These are phyloP conservation scores for Sciaenops ocellatus DNA, from an alignment of 2,797 vertebrate genomes.

Conservation along the genomic window DNA sequence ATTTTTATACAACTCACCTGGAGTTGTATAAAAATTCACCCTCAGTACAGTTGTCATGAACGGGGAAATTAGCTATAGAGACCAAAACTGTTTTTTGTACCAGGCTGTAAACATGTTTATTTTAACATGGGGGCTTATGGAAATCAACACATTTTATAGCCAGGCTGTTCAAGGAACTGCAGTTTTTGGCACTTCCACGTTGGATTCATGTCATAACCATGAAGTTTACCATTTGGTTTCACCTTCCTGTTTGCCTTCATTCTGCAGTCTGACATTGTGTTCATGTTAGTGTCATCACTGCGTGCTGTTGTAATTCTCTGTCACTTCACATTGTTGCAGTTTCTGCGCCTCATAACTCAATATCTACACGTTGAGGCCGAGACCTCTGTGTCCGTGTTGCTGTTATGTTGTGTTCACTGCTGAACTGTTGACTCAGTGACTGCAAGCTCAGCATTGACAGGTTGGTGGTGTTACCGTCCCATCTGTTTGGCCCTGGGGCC, in stretches of 20 bases:
- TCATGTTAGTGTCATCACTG: not conserved
- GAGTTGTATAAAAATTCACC: no score
- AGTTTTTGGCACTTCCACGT: no score
- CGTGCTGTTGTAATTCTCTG: not conserved
- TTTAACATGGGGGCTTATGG: no score
- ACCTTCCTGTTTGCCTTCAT: not conserved
- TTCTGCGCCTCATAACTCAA: not conserved
- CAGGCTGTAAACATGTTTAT: no score
- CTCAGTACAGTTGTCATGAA: no score
- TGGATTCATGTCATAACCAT: no score
- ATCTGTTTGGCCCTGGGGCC: conserved; percentile 69
- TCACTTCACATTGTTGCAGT: not conserved
- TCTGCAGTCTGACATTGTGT: not conserved
- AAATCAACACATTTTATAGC: no score
- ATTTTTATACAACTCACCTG: no score
- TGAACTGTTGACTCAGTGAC: conserved; percentile 61
- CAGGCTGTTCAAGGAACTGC: no score
- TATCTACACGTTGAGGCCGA: not conserved
- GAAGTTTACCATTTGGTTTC: no score
- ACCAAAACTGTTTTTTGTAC: no score
- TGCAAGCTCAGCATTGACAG: conserved; percentile 47
- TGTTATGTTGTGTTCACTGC: conserved; percentile 10
- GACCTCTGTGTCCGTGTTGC: not conserved
- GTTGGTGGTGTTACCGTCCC: conserved; percentile 62
- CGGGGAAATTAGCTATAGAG: no score